phyloP scores from a whole-genome alignment of 2,888 invertebrate genomes.

The Tortricodes alternella region DNA sequence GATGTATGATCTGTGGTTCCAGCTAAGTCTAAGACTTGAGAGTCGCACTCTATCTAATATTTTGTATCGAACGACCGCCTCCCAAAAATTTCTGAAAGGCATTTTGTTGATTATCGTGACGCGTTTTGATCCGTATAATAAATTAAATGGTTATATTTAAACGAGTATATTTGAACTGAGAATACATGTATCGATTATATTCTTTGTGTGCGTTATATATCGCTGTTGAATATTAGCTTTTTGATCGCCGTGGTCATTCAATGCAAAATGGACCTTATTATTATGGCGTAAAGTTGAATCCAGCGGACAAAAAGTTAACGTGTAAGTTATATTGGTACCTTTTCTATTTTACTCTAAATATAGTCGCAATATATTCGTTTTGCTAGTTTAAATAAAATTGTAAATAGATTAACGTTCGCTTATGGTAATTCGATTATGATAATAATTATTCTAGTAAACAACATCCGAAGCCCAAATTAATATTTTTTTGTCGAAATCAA shows the following conservation, averaged over 20 bases:
- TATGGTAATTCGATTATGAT: constrained; percentile 48
- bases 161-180: constrained; percentile 14
- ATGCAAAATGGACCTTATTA: background rate
- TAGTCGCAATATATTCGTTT: constrained; percentile 30
- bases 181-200: constrained; percentile 35
- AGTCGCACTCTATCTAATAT: no score
- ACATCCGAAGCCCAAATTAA: constrained; percentile 67
- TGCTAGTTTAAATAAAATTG: constrained; percentile 48
- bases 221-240: constrained; percentile 29
- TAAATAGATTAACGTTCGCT: constrained; percentile 49
- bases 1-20: no score
- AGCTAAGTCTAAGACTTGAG: no score
- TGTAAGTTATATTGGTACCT: constrained; percentile 59
- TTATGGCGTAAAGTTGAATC: background rate
- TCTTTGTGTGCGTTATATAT: no score
- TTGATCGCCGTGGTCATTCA: background rate
- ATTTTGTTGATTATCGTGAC: no score
- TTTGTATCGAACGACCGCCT: background rate
- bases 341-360: constrained; percentile 51
- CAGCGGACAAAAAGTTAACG: constrained; percentile 38
- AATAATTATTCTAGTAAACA: constrained; percentile 55
- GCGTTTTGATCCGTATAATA: background rate
- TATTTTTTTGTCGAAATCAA: constrained; percentile 59
- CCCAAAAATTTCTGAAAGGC: background rate
- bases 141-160: constrained; percentile 13